phyloP scores from a whole-genome alignment of 1,140 invertebrate species.

The Cydia splendana region DNA sequence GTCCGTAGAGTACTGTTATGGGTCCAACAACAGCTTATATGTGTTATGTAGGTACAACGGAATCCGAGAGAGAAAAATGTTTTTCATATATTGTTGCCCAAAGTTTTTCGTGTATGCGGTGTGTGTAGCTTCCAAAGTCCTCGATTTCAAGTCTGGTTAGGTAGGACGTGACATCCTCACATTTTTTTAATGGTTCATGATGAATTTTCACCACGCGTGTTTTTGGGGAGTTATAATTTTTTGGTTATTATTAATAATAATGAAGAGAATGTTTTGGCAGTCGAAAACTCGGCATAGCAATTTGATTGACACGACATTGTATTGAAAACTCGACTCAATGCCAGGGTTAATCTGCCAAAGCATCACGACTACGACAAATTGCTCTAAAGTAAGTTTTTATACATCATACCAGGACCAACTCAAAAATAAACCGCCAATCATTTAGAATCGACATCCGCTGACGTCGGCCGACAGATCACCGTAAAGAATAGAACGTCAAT shows the following conservation, averaged over 20 bases:
- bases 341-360: background rate
- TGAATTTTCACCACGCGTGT: background rate
- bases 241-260: background rate
- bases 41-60: background rate
- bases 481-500: conserved; percentile 11
- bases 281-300: background rate
- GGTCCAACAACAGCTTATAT: too few species aligned
- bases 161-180: background rate
- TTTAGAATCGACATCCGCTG: conserved; percentile 7
- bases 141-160: background rate
- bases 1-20: too few species aligned
- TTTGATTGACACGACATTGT: background rate
- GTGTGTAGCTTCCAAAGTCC: background rate
- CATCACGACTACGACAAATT: background rate
- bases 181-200: background rate
- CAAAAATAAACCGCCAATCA: background rate
- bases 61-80: background rate
- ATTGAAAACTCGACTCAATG: background rate
- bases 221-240: background rate
- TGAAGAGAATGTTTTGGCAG: background rate
- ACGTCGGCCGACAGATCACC: conserved; percentile 8
- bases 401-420: conserved; percentile 1
- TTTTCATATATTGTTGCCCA: background rate
- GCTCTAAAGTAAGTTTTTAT: background rate
- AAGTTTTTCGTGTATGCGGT: background rate